These are phyloP conservation scores for Catotricha subobsoleta DNA, from an alignment of 2,888 invertebrate genomes.

Conservation along the genomic window DNA sequence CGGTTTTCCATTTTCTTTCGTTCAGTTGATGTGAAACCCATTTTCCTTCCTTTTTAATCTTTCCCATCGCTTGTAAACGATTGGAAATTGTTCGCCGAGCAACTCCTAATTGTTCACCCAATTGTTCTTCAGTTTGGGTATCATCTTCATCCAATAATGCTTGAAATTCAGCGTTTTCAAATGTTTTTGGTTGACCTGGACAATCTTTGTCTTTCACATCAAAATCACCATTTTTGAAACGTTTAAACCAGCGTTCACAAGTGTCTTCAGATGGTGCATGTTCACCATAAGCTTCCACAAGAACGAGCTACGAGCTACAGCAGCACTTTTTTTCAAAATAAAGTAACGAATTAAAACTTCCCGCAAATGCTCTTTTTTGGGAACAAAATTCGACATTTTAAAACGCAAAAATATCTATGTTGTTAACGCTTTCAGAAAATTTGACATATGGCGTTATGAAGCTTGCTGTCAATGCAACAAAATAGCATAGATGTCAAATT, in stretches of 20 bases:
- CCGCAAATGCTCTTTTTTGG: no score
- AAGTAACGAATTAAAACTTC: slow-evolving; percentile 1
- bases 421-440: no score
- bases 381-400: no score
- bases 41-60: slow-evolving; percentile 4
- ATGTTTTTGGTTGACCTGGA: slow-evolving; percentile 6
- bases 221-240: slow-evolving; percentile 11
- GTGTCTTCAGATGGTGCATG: slow-evolving; percentile 7
- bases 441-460: no score
- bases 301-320: neutral
- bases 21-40: slow-evolving; percentile 6
- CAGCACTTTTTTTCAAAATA: neutral
- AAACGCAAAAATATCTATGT: no score
- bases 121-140: slow-evolving; percentile 3
- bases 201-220: slow-evolving; percentile 11
- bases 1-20: slow-evolving; percentile 6
- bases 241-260: slow-evolving; percentile 10
- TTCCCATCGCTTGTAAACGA: slow-evolving; percentile 8
- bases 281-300: slow-evolving; percentile 6
- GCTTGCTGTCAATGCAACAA: no score
- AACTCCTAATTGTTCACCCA: slow-evolving; percentile 2
- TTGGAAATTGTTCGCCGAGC: neutral
- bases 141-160: slow-evolving; percentile 2
- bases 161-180: slow-evolving; percentile 2
- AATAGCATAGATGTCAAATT: no score